These are phyloP conservation scores for Pachycephus smyrnensis DNA, from an alignment of 2,888 invertebrate genomes.

Conservation along the genomic window DNA sequence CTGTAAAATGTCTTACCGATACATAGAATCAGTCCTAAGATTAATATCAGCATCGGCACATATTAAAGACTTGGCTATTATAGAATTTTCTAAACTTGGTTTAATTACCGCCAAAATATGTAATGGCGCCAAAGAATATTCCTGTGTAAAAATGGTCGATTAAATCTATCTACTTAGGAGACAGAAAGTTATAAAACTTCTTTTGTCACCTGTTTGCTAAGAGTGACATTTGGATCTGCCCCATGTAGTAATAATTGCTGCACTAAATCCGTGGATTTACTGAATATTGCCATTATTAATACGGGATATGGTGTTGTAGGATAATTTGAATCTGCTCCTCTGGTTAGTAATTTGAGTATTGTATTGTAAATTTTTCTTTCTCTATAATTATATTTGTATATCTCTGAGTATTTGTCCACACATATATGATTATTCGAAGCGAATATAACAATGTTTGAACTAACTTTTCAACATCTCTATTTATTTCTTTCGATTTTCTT, in stretches of 20 bases:
- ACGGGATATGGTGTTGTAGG: slow-evolving; percentile 56
- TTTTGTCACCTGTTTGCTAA: slow-evolving; percentile 8
- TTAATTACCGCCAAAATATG: slow-evolving; percentile 15
- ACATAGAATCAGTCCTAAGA: slow-evolving; percentile 40
- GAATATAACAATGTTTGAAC: too few relatives aligned
- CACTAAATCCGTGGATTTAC: slow-evolving; percentile 48
- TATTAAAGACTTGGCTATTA: slow-evolving; percentile 48
- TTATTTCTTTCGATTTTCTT: background rate
- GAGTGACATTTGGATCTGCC: slow-evolving; percentile 50
- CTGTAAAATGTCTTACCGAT: slow-evolving; percentile 43
- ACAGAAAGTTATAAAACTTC: background rate
- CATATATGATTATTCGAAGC: too few relatives aligned
- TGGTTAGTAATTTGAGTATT: slow-evolving; percentile 50
- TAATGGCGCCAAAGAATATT: slow-evolving; percentile 17
- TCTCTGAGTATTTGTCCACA: too few relatives aligned
- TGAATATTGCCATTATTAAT: slow-evolving; percentile 56
- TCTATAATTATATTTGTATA: background rate
- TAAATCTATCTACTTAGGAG: background rate
- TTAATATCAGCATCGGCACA: slow-evolving; percentile 53
- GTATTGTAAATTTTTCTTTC: slow-evolving; percentile 38
- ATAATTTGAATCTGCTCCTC: slow-evolving; percentile 58
- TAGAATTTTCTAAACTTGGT: slow-evolving; percentile 33
- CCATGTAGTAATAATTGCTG: slow-evolving; percentile 42
- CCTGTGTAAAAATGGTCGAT: slow-evolving; percentile 8
- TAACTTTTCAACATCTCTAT: too few relatives aligned